Evolutionary conservation across 2,113 vertebrate genomes (phyloP).

Genomic region (Bungarus multicinctus): DNA sequence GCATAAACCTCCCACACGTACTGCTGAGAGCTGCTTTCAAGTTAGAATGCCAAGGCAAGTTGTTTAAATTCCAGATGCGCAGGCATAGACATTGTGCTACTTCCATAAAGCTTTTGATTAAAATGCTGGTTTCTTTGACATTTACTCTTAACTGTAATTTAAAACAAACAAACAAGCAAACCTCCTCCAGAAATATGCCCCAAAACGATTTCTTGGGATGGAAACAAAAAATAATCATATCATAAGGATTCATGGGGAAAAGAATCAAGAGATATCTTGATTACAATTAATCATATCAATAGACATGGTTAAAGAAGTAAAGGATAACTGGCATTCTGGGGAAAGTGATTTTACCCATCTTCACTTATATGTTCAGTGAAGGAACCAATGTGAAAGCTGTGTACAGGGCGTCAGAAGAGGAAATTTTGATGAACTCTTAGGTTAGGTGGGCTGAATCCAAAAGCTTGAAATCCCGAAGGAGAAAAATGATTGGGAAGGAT

Average conservation of each 20-base stretch:
- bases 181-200: not conserved
- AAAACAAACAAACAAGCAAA: not conserved
- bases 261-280: not conserved
- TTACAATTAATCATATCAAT: not conserved
- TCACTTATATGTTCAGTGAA: not conserved
- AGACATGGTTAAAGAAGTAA: not conserved
- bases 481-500: not conserved
- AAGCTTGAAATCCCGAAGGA: not conserved
- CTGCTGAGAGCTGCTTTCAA: conserved; percentile 2
- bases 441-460: not conserved
- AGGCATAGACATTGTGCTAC: conserved; percentile 13
- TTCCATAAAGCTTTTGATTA: not conserved
- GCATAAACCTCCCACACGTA: conserved; percentile 6
- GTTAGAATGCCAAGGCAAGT: not conserved
- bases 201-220: not conserved
- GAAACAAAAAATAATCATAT: not conserved
- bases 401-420: not conserved
- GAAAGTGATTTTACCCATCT: not conserved
- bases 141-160: not conserved
- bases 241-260: not conserved
- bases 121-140: not conserved
- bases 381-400: not conserved
- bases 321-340: not conserved
- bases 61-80: not conserved
- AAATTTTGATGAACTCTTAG: not conserved